These are phyloP conservation scores for Platanista minor DNA, from an alignment of 2,113 vertebrate species.

Conservation along the genomic window DNA sequence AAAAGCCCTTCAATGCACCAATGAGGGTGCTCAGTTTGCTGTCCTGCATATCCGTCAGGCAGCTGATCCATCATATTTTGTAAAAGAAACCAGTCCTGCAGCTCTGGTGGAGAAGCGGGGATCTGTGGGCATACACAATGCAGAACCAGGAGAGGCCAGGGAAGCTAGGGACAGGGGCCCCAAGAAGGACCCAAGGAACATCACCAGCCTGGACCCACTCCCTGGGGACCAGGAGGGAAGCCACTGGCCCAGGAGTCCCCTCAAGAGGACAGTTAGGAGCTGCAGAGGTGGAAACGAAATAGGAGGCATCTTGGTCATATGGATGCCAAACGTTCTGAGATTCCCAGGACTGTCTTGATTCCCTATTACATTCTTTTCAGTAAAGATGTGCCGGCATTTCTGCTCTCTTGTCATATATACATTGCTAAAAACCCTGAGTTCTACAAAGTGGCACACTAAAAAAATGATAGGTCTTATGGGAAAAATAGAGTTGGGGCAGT, in stretches of 20 bases:
- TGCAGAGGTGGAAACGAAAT: neutral
- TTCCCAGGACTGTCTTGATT: neutral
- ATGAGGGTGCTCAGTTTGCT: neutral
- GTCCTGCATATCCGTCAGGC: neutral
- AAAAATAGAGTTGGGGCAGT: neutral
- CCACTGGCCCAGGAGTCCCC: neutral
- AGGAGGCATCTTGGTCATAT: too few relatives aligned
- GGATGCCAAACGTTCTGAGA: neutral
- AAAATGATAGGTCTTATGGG: neutral
- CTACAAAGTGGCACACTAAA: conserved; percentile 1
- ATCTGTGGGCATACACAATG: fast-evolving
- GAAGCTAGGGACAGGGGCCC: neutral
- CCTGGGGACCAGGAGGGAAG: neutral
- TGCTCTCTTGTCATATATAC: neutral
- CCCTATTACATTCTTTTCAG: neutral
- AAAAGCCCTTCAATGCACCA: neutral
- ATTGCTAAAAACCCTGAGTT: neutral
- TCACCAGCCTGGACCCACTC: neutral
- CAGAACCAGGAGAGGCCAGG: too few relatives aligned
- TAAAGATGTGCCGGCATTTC: neutral
- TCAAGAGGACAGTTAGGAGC: neutral
- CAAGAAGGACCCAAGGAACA: neutral
- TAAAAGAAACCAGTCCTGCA: neutral
- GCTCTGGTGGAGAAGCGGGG: neutral
- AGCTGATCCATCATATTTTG: neutral